These are phyloP conservation scores for Caenorhabditis zanzibari DNA, from an alignment of 2,888 invertebrate species.

Conservation along the genomic window DNA sequence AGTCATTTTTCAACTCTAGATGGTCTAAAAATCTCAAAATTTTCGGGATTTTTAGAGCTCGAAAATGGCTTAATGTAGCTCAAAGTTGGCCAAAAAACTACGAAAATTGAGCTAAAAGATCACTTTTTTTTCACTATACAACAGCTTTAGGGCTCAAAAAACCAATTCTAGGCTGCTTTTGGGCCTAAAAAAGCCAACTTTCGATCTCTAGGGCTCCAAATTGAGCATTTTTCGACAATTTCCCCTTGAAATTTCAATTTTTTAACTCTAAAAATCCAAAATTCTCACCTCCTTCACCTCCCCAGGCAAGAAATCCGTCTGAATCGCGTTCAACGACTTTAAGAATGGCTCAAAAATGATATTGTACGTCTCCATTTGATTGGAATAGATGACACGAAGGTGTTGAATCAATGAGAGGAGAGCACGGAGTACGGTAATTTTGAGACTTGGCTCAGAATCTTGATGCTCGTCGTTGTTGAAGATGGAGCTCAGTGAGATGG, in stretches of 20 bases:
- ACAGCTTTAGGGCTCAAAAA: too few relatives aligned
- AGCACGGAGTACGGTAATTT: slow-evolving; percentile 50
- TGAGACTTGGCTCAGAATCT: slow-evolving; percentile 4
- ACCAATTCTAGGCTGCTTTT: background rate
- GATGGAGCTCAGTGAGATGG: slow-evolving; percentile 35
- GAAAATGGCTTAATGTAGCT: too few relatives aligned
- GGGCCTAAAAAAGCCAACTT: background rate
- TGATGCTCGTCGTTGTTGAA: slow-evolving; percentile 42
- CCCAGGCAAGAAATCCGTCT: slow-evolving; percentile 49
- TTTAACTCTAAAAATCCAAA: too few relatives aligned
- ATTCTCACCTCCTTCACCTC: slow-evolving; percentile 40
- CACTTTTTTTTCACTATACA: too few relatives aligned
- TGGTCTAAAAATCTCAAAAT: too few relatives aligned
- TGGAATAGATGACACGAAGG: slow-evolving; percentile 67
- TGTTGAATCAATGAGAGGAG: slow-evolving; percentile 60
- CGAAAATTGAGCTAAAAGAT: too few relatives aligned
- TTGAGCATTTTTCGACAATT: background rate
- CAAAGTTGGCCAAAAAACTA: too few relatives aligned
- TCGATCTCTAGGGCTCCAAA: background rate
- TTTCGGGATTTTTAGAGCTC: too few relatives aligned
- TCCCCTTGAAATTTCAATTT: background rate
- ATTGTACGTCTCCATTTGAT: slow-evolving; percentile 67
- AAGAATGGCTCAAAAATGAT: slow-evolving; percentile 68
- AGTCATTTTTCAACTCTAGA: too few relatives aligned
- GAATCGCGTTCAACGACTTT: slow-evolving; percentile 50